Evolutionary conservation across 1,140 invertebrate species (phyloP).

Genomic region (Drosophila rhopaloa): DNA sequence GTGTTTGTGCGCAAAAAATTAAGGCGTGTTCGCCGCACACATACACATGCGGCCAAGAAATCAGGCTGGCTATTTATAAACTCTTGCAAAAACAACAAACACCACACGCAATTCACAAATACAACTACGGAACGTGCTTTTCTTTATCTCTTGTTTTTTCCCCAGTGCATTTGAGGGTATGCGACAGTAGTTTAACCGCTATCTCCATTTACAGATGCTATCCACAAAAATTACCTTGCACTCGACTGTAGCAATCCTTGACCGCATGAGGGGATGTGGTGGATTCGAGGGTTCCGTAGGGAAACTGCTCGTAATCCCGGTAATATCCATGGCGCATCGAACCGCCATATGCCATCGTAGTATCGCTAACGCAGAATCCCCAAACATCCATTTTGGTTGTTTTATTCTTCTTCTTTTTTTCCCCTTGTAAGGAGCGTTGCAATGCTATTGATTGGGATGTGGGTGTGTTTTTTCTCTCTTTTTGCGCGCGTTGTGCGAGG

Average conservation of each 20-base stretch:
- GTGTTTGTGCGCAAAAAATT: slow-evolving; percentile 58
- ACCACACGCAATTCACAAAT: slow-evolving; percentile 32
- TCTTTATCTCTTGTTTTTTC: slow-evolving; percentile 12
- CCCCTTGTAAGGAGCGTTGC: slow-evolving; percentile 25
- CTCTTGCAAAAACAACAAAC: slow-evolving; percentile 66
- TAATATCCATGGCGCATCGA: slow-evolving; percentile 85
- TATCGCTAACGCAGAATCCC: slow-evolving; percentile 80
- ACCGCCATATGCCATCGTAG: slow-evolving; percentile 85
- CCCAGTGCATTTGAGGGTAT: slow-evolving; percentile 8
- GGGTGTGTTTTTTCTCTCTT: slow-evolving; percentile 48
- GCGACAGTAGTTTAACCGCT: slow-evolving; percentile 1
- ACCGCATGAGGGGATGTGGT: slow-evolving; percentile 52
- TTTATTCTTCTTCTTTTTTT: slow-evolving; percentile 16
- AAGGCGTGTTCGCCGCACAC: slow-evolving; percentile 54
- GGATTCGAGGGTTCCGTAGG: slow-evolving; percentile 78
- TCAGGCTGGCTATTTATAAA: slow-evolving; percentile 71
- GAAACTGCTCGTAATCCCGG: slow-evolving; percentile 85
- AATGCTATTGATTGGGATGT: slow-evolving; percentile 14
- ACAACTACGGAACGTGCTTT: not conserved
- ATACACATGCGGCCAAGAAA: slow-evolving; percentile 36
- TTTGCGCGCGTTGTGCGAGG: slow-evolving; percentile 66
- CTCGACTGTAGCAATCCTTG: slow-evolving; percentile 81
- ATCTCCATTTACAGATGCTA: not conserved
- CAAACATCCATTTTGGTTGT: slow-evolving; percentile 74
- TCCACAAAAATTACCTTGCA: slow-evolving; percentile 70